phyloP scores from a whole-genome alignment of 2,797 vertebrate genomes.

The Esox lucius region DNA sequence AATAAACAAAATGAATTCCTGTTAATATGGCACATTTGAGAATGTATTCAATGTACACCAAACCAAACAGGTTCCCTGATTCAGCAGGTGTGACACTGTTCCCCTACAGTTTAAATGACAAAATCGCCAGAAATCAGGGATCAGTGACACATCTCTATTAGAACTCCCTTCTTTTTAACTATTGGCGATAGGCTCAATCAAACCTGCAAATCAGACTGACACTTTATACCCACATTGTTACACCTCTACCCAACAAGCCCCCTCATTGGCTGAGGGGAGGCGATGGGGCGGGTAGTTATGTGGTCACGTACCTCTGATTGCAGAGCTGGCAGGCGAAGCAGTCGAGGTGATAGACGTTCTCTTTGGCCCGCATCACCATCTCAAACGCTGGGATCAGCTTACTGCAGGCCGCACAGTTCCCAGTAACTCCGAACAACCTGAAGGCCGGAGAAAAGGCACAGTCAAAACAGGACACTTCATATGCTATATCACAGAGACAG shows the following conservation, averaged over 20 bases:
- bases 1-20: too few relatives aligned
- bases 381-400: constrained; percentile 98
- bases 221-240: constrained; percentile 6
- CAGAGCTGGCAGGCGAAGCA: constrained; percentile 99
- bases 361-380: constrained; percentile 99
- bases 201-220: background rate
- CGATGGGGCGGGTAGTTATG: background rate
- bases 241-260: background rate
- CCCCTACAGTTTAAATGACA: too few relatives aligned
- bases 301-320: constrained; percentile 90
- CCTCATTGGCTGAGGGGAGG: constrained; percentile 4
- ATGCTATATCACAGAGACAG: too few relatives aligned
- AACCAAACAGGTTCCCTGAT: too few relatives aligned
- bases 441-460: background rate
- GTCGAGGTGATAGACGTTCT: constrained; percentile 99
- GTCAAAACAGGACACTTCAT: background rate
- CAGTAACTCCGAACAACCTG: constrained; percentile 97
- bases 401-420: constrained; percentile 97
- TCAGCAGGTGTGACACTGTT: too few relatives aligned
- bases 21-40: too few relatives aligned
- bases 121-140: too few relatives aligned
- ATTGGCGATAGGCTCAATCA: too few relatives aligned
- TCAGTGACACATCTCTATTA: too few relatives aligned
- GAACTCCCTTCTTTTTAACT: too few relatives aligned
- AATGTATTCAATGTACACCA: too few relatives aligned